These are phyloP conservation scores for Vollenhovia emeryi DNA, from an alignment of 1,140 invertebrate genomes.

Conservation along the genomic window DNA sequence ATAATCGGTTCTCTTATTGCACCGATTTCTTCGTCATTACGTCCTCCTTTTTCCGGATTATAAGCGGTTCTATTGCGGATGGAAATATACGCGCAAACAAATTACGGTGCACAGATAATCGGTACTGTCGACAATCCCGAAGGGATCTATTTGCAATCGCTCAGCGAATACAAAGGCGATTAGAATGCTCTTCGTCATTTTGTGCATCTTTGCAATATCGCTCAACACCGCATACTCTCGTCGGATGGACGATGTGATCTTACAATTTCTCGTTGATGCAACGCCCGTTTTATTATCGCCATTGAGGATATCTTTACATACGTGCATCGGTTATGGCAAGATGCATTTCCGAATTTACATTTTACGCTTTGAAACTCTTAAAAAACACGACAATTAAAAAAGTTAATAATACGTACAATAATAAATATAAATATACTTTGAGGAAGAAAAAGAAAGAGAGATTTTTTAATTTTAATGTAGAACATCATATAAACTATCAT, in stretches of 20 bases:
- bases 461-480: background rate
- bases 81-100: background rate
- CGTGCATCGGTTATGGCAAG: slow-evolving; percentile 65
- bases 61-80: background rate
- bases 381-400: background rate
- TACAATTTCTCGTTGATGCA: slow-evolving; percentile 61
- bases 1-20: slow-evolving; percentile 21
- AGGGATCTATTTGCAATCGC: background rate
- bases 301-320: slow-evolving; percentile 60
- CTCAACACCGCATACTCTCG: background rate
- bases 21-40: background rate
- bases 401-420: background rate
- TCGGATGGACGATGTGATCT: slow-evolving; percentile 1
- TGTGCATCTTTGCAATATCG: background rate
- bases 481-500: background rate
- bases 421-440: background rate
- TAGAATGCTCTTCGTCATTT: background rate
- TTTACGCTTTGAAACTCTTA: background rate
- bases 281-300: slow-evolving; percentile 52
- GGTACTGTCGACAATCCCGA: background rate
- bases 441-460: background rate
- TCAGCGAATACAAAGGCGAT: background rate
- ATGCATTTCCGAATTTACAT: background rate
- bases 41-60: background rate
- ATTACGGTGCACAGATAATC: background rate